Conservation (phyloP, 23 tunicate genomes). For the Trididemnum nubilum region DNA sequence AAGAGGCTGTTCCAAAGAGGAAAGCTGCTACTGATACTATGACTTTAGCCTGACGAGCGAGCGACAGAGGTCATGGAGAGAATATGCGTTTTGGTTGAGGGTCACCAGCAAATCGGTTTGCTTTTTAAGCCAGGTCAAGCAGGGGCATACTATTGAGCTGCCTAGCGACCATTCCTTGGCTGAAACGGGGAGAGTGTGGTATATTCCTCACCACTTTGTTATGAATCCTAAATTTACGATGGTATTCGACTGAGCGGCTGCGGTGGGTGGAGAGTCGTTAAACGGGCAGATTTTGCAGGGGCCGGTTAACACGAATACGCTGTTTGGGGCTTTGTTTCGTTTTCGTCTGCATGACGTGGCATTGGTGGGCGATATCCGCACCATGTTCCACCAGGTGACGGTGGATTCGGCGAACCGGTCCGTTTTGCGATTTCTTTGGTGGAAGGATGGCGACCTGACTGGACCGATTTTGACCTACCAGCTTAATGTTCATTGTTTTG, state of each 20-base stretch:
- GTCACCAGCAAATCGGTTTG: no score
- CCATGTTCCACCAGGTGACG: background rate
- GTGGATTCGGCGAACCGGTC: background rate
- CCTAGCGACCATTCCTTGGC: background rate
- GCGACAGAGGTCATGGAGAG: no score
- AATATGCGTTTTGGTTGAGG: no score
- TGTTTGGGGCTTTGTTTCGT: background rate
- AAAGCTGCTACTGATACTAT: no score
- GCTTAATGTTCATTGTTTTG: slow-evolving; percentile 1
- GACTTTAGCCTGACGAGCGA: no score
- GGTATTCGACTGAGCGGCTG: background rate
- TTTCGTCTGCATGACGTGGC: background rate
- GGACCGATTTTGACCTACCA: background rate
- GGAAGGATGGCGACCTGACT: background rate
- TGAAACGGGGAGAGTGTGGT: background rate
- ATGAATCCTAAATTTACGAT: no score
- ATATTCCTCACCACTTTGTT: background rate
- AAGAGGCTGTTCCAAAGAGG: no score
- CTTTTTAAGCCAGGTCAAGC: no score
- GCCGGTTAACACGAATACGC: background rate
- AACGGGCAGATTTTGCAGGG: slow-evolving; percentile 1
- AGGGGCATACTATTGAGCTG: background rate
- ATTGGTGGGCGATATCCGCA: background rate
- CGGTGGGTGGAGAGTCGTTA: background rate
- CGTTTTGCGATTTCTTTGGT: background rate